A percentile compares a stretch with the other conserved stretches of the same genome.
These are phyloP conservation scores for Dendrolimus kikuchii DNA, from an alignment of 1,140 invertebrate genomes.

Conservation along the genomic window DNA sequence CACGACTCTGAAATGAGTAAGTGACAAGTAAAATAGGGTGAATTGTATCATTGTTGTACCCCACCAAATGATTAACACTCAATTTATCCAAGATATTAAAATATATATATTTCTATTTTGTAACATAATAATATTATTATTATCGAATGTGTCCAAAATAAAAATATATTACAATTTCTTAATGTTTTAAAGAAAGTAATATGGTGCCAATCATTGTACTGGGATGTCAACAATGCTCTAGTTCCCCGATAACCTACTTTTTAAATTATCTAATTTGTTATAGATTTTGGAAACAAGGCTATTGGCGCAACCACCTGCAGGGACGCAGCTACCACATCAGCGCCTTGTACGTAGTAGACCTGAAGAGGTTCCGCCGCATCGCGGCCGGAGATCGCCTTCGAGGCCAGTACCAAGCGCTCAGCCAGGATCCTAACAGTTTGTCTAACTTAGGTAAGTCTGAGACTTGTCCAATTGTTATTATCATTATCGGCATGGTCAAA, in stretches of 20 bases:
- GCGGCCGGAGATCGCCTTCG: conserved; percentile 97
- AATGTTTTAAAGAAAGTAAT: not conserved
- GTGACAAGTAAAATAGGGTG: too few relatives aligned
- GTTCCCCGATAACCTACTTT: not conserved
- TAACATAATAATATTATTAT: too few relatives aligned
- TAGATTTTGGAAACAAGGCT: conserved; percentile 98
- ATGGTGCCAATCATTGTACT: not conserved
- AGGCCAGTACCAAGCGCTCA: conserved; percentile 96
- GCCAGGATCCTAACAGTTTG: conserved; percentile 97
- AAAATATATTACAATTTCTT: too few relatives aligned
- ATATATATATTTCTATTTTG: too few relatives aligned
- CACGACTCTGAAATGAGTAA: too few relatives aligned
- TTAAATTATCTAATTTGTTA: not conserved
- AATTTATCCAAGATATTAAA: too few relatives aligned
- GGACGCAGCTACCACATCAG: conserved; percentile 98
- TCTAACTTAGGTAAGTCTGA: conserved; percentile 90
- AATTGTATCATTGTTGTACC: too few relatives aligned
- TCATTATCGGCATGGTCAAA: too few relatives aligned
- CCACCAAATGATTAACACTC: too few relatives aligned
- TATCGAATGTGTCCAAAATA: too few relatives aligned
- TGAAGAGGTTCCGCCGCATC: conserved; percentile 96
- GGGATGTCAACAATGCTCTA: not conserved
- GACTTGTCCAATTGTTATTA: not conserved
- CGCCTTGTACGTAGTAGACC: conserved; percentile 97
- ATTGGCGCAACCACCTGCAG: conserved; percentile 98